Conservation (phyloP, 2,113 vertebrate species). For the Glaucidium brasilianum region DNA sequence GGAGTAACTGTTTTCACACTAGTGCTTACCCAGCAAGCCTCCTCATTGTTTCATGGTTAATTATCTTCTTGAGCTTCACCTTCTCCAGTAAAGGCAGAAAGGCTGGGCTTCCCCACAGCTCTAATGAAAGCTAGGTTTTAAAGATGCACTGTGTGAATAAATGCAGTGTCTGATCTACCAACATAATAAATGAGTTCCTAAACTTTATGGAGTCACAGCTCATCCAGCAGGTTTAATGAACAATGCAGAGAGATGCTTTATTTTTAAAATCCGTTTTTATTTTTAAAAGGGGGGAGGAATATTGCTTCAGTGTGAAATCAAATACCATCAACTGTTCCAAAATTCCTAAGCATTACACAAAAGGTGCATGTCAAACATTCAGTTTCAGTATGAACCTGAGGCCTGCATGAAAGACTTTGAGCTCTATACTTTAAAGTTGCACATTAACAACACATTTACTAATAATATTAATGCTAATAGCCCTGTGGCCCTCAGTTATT, state of each 20-base stretch:
- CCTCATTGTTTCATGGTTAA: slow-evolving; percentile 81
- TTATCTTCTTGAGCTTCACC: slow-evolving; percentile 80
- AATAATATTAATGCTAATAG: background rate
- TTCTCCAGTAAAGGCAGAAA: slow-evolving; percentile 60
- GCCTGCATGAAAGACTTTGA: background rate
- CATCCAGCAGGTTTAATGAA: slow-evolving; percentile 60
- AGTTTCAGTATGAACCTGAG: background rate
- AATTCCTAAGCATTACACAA: background rate
- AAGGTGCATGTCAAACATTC: background rate
- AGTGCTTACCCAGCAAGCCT: slow-evolving; percentile 80
- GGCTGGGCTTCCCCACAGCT: slow-evolving; percentile 60
- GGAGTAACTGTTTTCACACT: slow-evolving; percentile 83
- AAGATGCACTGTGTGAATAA: slow-evolving; percentile 72
- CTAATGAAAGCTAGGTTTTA: slow-evolving; percentile 73
- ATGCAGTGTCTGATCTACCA: slow-evolving; percentile 65
- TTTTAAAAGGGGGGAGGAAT: background rate
- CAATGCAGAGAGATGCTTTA: slow-evolving; percentile 26
- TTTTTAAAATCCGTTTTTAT: background rate
- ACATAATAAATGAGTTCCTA: slow-evolving; percentile 73
- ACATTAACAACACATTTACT: background rate
- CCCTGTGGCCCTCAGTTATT: background rate
- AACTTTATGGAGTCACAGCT: slow-evolving; percentile 72
- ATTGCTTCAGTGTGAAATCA: background rate
- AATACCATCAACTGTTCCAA: background rate
- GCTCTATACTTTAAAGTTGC: background rate